Percentiles rank a stretch among this genome's conserved stretches.
These are phyloP conservation scores for Vanessa cardui DNA, from an alignment of 2,888 invertebrate species.

Conservation along the genomic window DNA sequence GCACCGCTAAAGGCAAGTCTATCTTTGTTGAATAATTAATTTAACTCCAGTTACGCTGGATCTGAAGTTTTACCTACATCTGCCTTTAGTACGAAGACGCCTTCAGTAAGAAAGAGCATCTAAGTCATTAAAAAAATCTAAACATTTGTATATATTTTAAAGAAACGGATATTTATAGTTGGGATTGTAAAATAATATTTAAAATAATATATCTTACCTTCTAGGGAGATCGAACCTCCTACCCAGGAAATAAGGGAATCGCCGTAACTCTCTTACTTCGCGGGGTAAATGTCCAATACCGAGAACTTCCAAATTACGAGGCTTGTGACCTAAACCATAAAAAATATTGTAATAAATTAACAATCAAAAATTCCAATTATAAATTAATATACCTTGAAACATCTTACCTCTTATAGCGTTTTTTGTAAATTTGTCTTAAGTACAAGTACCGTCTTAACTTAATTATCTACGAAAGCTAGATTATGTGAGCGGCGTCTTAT, in stretches of 20 bases:
- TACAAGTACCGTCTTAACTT: slow-evolving; percentile 8
- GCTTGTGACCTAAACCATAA: slow-evolving; percentile 66
- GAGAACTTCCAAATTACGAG: slow-evolving; percentile 62
- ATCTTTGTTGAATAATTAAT: slow-evolving; percentile 22
- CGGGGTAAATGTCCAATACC: slow-evolving; percentile 71
- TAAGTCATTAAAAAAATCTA: background rate
- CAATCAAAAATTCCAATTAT: slow-evolving; percentile 6
- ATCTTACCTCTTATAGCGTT: slow-evolving; percentile 39
- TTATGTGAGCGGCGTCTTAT: slow-evolving; percentile 24
- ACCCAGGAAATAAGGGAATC: slow-evolving; percentile 57
- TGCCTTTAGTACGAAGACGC: background rate
- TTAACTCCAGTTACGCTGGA: slow-evolving; percentile 18
- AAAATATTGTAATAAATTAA: slow-evolving; percentile 7
- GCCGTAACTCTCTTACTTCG: slow-evolving; percentile 65
- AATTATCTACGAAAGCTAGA: slow-evolving; percentile 15
- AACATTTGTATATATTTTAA: background rate
- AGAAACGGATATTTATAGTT: background rate
- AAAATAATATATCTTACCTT: slow-evolving; percentile 49
- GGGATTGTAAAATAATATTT: background rate
- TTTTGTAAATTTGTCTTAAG: slow-evolving; percentile 17
- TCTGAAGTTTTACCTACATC: slow-evolving; percentile 13
- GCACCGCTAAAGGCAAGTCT: slow-evolving; percentile 13
- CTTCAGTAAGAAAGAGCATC: background rate
- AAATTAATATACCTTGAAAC: slow-evolving; percentile 14
- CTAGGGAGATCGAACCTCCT: slow-evolving; percentile 56